Evolutionary conservation across 2,113 vertebrate species (phyloP).

Genomic region (Bagarius yarrelli): DNA sequence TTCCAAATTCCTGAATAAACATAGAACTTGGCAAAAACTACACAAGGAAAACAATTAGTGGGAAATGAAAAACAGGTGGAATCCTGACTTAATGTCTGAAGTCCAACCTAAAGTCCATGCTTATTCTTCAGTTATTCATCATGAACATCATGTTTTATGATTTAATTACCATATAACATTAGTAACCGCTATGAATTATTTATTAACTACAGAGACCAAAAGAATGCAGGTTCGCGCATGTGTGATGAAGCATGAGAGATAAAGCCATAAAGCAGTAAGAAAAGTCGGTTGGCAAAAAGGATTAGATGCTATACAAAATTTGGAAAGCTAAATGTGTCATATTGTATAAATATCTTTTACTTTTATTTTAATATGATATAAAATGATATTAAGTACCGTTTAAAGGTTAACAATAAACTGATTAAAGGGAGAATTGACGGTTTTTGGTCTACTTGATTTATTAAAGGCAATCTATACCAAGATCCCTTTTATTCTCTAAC

Average conservation of each 20-base stretch:
- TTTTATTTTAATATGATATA: not conserved
- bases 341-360: not conserved
- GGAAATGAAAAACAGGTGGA: slow-evolving; percentile 11
- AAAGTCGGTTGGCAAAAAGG: not conserved
- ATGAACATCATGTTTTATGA: not conserved
- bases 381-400: too few species aligned
- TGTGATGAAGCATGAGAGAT: too few species aligned
- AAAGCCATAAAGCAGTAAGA: not conserved
- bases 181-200: not conserved
- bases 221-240: not conserved
- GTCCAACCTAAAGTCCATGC: not conserved
- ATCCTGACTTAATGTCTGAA: not conserved
- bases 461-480: not conserved
- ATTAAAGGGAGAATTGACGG: not conserved
- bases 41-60: not conserved
- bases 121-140: not conserved
- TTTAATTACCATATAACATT: not conserved
- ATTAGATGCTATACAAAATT: not conserved
- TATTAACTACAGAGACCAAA: not conserved
- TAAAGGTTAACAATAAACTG: too few species aligned
- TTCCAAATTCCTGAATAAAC: not conserved
- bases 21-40: not conserved
- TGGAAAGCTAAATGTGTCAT: not conserved
- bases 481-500: not conserved
- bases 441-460: not conserved